These are phyloP conservation scores for Stichodactyla mertensii DNA, from an alignment of 64 coral and sea anemone genomes.

Conservation along the genomic window DNA sequence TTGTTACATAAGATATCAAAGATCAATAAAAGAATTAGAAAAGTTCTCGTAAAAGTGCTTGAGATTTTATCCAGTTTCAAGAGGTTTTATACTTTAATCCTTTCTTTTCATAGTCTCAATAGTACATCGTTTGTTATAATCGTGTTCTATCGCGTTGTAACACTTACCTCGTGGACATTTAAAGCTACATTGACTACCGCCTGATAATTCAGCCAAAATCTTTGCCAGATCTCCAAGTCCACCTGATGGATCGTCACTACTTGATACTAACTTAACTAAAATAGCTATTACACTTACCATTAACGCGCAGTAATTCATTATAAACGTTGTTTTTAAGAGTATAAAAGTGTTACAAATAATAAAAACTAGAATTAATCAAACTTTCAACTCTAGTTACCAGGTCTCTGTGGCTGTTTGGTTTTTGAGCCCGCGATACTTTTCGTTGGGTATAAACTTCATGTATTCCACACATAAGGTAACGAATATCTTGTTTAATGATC, in stretches of 20 bases:
- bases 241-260: background rate
- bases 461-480: background rate
- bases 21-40: too few relatives aligned
- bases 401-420: background rate
- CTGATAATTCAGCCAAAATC: constrained; percentile 42
- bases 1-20: too few relatives aligned
- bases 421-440: background rate
- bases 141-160: background rate
- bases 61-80: too few relatives aligned
- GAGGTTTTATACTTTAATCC: too few relatives aligned
- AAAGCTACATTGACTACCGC: constrained; percentile 44
- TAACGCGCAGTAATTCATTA: background rate
- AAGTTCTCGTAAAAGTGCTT: too few relatives aligned
- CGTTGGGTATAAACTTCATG: background rate
- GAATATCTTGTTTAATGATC: background rate
- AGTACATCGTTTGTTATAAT: background rate
- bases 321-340: background rate
- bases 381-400: background rate
- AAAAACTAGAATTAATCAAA: background rate
- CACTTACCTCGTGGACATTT: constrained; percentile 53
- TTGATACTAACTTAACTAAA: constrained; percentile 11
- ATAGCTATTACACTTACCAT: background rate
- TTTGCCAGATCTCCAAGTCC: constrained; percentile 52
- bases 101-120: too few relatives aligned
- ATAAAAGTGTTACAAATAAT: background rate